Evolutionary conservation across 2,888 invertebrate genomes (phyloP), one percentile per base, ranked within the genome.

Genomic region (Thera obeliscata): DNA sequence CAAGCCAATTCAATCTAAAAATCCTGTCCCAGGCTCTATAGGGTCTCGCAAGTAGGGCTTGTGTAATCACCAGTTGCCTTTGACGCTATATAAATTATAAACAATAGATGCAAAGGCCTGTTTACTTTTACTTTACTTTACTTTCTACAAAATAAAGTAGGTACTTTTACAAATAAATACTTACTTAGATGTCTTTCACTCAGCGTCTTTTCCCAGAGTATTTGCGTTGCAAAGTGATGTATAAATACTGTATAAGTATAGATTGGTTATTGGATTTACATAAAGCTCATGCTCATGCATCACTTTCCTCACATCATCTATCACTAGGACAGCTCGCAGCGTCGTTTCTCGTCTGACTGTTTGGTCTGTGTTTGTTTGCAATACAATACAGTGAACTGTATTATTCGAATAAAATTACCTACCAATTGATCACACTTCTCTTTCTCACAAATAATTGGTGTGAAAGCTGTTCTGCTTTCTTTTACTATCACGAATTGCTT

Each of bases 241-340:
- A 43, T 43, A 22, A 11, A 8, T 35, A 49, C 9, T 35, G 22
- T 12, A 8, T 56, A 9, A 2, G 22, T 54, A 61, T 46, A 55
- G 58, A 56, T 22, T 56, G 38, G 36, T 67, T 64, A 64, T 66
- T 62, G 62, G 60, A 73, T 73, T 67, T 61, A 69, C 64, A 76
- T 76, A 64, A 66, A 22, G 22, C 22, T 22, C 22, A 22, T 22
- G 64, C 66, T 75, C 71, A 81, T 84, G 70, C 75, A 82, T 84
- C 81, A 83, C 75, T 80, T 76, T 78, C 75, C 74, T 78, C 73
- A 73, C 69, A 76, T 76, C 76, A 82, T 84, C 80, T 72, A 83
- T 84, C 82, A 83, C 74, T 67, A 64, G 72, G 67, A 67, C 67
- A 71, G 68, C 71, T 69, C 74, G 66, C 67, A 71, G 69, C 71